phyloP scores from a whole-genome alignment of 2,113 vertebrate genomes.

The Amphilophus citrinellus region DNA sequence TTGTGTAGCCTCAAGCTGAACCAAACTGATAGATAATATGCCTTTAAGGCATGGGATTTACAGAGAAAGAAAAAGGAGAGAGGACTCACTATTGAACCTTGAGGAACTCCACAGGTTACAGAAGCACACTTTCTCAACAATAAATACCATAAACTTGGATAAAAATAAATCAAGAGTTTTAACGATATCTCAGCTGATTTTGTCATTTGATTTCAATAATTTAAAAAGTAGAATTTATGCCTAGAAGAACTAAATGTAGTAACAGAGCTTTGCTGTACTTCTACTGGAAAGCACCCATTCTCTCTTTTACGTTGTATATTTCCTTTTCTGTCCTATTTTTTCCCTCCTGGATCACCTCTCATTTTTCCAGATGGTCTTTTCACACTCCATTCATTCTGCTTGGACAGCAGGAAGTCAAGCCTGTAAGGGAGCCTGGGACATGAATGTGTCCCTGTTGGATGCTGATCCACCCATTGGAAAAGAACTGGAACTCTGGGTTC shows the following conservation, averaged over 20 bases:
- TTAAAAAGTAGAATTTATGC: background rate
- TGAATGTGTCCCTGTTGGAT: conserved; percentile 45
- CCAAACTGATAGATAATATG: background rate
- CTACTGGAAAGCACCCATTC: background rate
- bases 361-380: conserved; percentile 72
- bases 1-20: background rate
- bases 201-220: background rate
- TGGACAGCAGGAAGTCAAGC: conserved; percentile 58
- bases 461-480: conserved; percentile 47
- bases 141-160: background rate
- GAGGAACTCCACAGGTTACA: background rate
- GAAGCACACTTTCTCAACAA: background rate
- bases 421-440: conserved; percentile 53
- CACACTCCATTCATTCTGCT: conserved; percentile 55
- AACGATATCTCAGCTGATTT: background rate
- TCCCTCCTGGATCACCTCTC: conserved; percentile 43
- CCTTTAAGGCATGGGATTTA: background rate
- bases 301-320: conserved; percentile 8
- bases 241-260: background rate
- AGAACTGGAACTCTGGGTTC: conserved; percentile 54
- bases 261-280: background rate
- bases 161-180: background rate
- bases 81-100: background rate
- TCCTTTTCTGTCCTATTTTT: conserved; percentile 21
- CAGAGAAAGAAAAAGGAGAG: background rate